These are phyloP conservation scores for Coryphaenoides rupestris DNA, from an alignment of 2,113 vertebrate species.

Conservation along the genomic window DNA sequence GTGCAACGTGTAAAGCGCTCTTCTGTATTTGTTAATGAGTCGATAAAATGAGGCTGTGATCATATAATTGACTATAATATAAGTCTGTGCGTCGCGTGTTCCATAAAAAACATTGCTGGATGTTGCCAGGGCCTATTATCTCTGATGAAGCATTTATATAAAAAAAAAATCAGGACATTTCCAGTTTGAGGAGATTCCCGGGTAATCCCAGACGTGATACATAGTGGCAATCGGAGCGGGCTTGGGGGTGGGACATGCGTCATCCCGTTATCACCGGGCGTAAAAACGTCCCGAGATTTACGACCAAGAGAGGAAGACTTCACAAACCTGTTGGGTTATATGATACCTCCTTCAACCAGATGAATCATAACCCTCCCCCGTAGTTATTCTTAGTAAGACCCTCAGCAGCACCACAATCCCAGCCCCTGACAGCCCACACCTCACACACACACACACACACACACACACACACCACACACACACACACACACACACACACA, in stretches of 20 bases:
- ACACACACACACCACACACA: conserved; percentile 16
- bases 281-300: conserved; percentile 2
- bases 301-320: not conserved
- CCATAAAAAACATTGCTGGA: conserved; percentile 25
- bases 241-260: conserved; percentile 21
- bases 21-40: conserved; percentile 65
- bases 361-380: too few relatives aligned
- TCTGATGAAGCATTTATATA: conserved; percentile 28
- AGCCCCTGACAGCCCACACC: too few relatives aligned
- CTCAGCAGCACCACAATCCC: too few relatives aligned
- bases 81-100: conserved; percentile 42
- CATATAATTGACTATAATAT: conserved; percentile 37
- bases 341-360: too few relatives aligned
- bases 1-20: conserved; percentile 54
- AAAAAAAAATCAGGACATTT: conserved; percentile 34
- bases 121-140: conserved; percentile 4
- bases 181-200: conserved; percentile 24
- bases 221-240: conserved; percentile 14
- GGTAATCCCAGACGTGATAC: conserved; percentile 18
- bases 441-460: conserved; percentile 18
- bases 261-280: conserved; percentile 32
- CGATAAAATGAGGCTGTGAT: conserved; percentile 48
- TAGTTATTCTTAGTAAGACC: too few relatives aligned
- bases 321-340: not conserved
- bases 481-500: not conserved